Base-by-base conservation (phyloP, 2,113 vertebrate species). In the Triplophysa tibetana region DNA sequence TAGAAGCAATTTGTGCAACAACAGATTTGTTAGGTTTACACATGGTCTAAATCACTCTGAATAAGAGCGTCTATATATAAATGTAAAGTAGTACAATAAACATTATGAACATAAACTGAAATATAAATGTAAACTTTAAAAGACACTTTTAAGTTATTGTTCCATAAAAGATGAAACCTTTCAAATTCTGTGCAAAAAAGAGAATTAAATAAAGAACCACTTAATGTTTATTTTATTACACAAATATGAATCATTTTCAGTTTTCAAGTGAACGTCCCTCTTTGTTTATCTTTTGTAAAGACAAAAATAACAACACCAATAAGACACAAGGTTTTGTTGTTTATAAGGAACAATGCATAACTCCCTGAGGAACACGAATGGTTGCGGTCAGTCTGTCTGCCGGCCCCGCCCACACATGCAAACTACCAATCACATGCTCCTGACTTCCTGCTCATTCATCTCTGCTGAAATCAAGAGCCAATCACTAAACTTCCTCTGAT, bases 321-420 rank as follows among this genome's bases (percentile, higher is more conserved):
- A 63, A 14, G 8, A 75, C 23, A 58, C 43, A 41, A 63, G 56
- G 43, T 63, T 5, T 16, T 75, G 70, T 75, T 75, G 73, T 75
- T 75, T 75, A 63, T 19, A 8, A 62, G 58, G 73, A 75, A 63
- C 58, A 75, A 63, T 75, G 60, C 21, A 75, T 21, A 24, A 13
- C 54, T 62, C 38, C 58, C 58, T 10, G 38, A 61, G 9, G 58
- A 62, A 21, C 26, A 56, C 50, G 13, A 63, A 19, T 48, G 72
- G 9, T 63, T 75, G 73, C 63, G 73, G 73, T 75, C 73, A 75
- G 41, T 75, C 70, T 41, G 38, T 74, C 69, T 56, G 33, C 23
- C n/a, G 9, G 54, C 2, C 38, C 60, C 38, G 26, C 73, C 73
- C 73, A 48, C 58, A 19, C 16, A 19, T 63, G 43, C 73, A 29